A percentile compares a stretch with the other conserved stretches of the same genome.
Evolutionary conservation across 2,888 invertebrate genomes (phyloP).

Genomic region (Candidula unifasciata): DNA sequence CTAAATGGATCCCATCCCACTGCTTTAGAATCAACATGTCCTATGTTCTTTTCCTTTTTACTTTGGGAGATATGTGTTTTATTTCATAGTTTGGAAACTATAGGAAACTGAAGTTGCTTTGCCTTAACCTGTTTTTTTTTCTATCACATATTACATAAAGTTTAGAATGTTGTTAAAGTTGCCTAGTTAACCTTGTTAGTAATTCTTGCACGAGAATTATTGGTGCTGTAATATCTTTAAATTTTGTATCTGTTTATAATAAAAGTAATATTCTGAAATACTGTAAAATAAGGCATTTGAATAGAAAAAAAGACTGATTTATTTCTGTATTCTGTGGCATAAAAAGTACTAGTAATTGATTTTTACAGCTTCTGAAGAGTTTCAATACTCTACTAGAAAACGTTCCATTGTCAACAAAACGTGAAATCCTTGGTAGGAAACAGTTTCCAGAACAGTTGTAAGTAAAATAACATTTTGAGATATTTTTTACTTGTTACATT

Average conservation of each 20-base stretch:
- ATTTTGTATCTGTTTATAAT: no score
- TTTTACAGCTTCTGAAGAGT: constrained; percentile 62
- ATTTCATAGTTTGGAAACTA: no score
- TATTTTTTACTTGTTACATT: not conserved
- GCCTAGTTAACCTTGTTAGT: not conserved
- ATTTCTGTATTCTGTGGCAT: not conserved
- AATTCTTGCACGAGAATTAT: not conserved
- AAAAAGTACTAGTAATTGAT: constrained; percentile 7
- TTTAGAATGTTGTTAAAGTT: not conserved
- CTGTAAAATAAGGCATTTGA: not conserved
- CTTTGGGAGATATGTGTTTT: no score
- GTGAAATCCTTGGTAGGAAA: constrained; percentile 55
- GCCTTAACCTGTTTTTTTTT: not conserved
- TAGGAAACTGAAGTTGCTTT: no score
- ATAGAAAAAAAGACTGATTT: no score
- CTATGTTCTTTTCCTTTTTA: no score
- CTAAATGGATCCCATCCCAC: no score
- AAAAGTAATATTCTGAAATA: not conserved
- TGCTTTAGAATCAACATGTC: no score
- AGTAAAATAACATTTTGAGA: constrained; percentile 42
- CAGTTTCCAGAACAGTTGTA: constrained; percentile 59
- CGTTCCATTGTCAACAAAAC: constrained; percentile 58
- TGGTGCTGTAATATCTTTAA: no score
- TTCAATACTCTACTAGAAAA: constrained; percentile 65
- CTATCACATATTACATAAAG: no score